Evolutionary conservation across 2,888 invertebrate species (phyloP).

Genomic region (Drosophila neonasuta): DNA sequence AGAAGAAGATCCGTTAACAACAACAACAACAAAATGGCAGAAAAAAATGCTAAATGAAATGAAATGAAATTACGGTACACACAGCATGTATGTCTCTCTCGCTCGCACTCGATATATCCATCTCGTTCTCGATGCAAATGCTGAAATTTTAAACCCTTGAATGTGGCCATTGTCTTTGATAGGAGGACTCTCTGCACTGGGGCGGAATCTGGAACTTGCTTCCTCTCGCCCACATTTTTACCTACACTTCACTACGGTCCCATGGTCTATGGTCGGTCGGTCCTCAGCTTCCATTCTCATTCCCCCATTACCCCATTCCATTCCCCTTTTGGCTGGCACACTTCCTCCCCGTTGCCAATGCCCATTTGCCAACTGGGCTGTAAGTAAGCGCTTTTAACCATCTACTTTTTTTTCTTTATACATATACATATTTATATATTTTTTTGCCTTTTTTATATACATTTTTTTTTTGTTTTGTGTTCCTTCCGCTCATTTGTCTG

Average conservation of each 20-base stretch:
- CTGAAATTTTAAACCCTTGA: slow-evolving; percentile 79
- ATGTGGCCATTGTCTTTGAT: slow-evolving; percentile 74
- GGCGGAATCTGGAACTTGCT: slow-evolving; percentile 14
- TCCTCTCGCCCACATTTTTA: slow-evolving; percentile 36
- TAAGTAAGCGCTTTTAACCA: slow-evolving; percentile 70
- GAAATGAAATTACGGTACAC: slow-evolving; percentile 70
- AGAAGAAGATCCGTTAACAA: slow-evolving; percentile 13
- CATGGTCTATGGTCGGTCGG: neutral
- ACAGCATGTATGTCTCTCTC: neutral
- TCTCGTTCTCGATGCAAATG: slow-evolving; percentile 64
- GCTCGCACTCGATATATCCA: neutral
- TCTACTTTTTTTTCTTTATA: slow-evolving; percentile 29
- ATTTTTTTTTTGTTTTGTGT: slow-evolving; percentile 29
- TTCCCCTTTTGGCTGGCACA: slow-evolving; percentile 34
- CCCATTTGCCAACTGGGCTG: slow-evolving; percentile 76
- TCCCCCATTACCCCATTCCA: neutral
- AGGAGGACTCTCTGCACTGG: slow-evolving; percentile 29
- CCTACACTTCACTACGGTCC: slow-evolving; percentile 23
- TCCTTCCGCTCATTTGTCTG: slow-evolving; percentile 65
- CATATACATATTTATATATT: slow-evolving; percentile 18
- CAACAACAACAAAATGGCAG: slow-evolving; percentile 15
- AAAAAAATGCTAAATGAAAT: slow-evolving; percentile 72
- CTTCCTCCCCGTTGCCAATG: slow-evolving; percentile 28
- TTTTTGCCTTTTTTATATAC: slow-evolving; percentile 31
- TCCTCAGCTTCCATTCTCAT: neutral